phyloP scores from a whole-genome alignment of 2,888 invertebrate genomes.

The Rhagonycha lutea region DNA sequence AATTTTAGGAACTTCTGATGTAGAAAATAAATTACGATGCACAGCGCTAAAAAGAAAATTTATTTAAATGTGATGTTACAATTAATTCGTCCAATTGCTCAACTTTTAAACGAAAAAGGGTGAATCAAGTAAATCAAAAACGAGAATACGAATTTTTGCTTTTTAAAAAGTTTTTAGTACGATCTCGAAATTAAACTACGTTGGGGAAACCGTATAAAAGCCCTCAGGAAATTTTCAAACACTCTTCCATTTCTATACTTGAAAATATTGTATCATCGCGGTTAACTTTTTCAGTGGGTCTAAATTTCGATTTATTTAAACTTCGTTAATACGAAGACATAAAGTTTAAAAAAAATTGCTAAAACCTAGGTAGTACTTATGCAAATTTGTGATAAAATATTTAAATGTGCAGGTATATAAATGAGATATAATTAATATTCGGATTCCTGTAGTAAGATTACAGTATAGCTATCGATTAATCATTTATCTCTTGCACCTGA shows the following conservation, averaged over 20 bases:
- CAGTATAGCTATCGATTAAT: background rate
- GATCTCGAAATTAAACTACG: background rate
- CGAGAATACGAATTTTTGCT: background rate
- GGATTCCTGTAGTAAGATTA: background rate
- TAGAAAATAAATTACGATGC: background rate
- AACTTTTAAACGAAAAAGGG: background rate
- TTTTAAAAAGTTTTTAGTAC: background rate
- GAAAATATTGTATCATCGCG: background rate
- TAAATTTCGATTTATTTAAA: background rate
- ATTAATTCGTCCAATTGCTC: background rate
- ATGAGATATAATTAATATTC: background rate
- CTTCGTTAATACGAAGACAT: background rate
- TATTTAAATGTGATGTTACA: background rate
- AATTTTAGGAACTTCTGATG: background rate
- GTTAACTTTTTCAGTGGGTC: background rate
- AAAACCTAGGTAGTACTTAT: background rate
- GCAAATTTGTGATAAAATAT: background rate
- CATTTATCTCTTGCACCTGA: background rate
- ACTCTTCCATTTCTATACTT: background rate
- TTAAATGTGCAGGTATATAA: background rate
- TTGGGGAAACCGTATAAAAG: background rate
- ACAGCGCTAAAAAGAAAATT: background rate
- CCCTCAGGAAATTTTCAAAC: background rate
- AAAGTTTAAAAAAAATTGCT: background rate
- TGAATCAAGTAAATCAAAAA: background rate